Conservation (phyloP, 2,113 vertebrate genomes). For the Myxocyprinus asiaticus region DNA sequence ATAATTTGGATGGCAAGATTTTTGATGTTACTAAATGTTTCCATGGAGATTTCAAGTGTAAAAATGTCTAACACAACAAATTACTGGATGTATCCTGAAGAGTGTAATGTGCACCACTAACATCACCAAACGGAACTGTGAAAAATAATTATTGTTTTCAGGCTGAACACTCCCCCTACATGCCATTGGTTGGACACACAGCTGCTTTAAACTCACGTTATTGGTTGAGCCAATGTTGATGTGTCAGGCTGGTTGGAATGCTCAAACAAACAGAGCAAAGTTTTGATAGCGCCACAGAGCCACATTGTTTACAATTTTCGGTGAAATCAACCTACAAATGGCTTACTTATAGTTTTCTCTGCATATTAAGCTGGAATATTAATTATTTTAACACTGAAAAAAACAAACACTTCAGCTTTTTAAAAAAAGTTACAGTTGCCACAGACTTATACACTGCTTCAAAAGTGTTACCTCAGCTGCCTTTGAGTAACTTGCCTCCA, state of each 20-base stretch:
- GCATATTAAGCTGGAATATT: no score
- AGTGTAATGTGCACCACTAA: background rate
- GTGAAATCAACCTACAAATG: no score
- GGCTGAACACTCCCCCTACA: background rate
- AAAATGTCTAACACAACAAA: background rate
- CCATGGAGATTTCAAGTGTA: constrained; percentile 21
- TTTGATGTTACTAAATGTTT: constrained; percentile 22
- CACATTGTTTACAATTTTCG: no score
- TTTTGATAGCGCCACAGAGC: no score
- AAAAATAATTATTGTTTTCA: background rate
- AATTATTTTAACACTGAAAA: no score
- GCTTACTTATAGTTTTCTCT: no score
- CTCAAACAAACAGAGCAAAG: no score
- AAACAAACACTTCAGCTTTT: background rate
- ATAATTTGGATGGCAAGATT: background rate
- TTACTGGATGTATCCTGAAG: constrained; percentile 13
- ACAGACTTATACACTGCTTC: background rate
- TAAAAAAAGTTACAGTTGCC: background rate
- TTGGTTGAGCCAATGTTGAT: background rate
- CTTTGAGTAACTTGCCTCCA: constrained; percentile 7
- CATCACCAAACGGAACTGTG: background rate
- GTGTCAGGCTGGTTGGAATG: no score
- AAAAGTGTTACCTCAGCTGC: constrained; percentile 24
- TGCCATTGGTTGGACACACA: background rate
- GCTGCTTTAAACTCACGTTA: background rate